Evolutionary conservation across 2,888 invertebrate species (phyloP).

Genomic region (Griposia aprilina): DNA sequence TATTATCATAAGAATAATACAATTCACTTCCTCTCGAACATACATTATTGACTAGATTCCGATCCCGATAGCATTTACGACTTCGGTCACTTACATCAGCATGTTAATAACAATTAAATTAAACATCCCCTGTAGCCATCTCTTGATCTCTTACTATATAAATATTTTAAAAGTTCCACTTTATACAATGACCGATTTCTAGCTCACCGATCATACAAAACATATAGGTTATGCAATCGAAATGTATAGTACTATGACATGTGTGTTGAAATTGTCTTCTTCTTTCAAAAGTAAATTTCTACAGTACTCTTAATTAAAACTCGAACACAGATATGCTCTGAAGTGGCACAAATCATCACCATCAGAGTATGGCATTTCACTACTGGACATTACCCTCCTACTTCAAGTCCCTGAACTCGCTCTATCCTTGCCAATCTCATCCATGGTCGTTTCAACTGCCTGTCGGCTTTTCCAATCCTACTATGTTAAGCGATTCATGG

Average conservation of each 20-base stretch:
- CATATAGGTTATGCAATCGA: background rate
- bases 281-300: no score
- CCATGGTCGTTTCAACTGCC: background rate
- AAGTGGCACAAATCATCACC: background rate
- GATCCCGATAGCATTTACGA: slow-evolving; percentile 50
- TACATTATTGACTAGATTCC: slow-evolving; percentile 48
- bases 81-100: slow-evolving; percentile 51
- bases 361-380: background rate
- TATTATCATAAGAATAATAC: slow-evolving; percentile 24
- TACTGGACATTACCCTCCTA: background rate
- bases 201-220: background rate
- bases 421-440: background rate
- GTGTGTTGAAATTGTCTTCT: no score
- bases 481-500: background rate
- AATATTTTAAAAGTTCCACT: slow-evolving; percentile 47
- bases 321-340: background rate
- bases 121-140: slow-evolving; percentile 64
- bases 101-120: slow-evolving; percentile 68
- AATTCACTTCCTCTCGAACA: slow-evolving; percentile 38
- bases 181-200: slow-evolving; percentile 1
- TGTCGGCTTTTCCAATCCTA: background rate
- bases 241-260: background rate
- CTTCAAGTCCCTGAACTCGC: background rate
- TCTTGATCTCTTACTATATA: slow-evolving; percentile 43
- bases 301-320: background rate